A percentile compares a stretch with the other conserved stretches of the same genome.
These are phyloP conservation scores for Clunio marinus DNA, from an alignment of 2,888 invertebrate genomes.

Conservation along the genomic window DNA sequence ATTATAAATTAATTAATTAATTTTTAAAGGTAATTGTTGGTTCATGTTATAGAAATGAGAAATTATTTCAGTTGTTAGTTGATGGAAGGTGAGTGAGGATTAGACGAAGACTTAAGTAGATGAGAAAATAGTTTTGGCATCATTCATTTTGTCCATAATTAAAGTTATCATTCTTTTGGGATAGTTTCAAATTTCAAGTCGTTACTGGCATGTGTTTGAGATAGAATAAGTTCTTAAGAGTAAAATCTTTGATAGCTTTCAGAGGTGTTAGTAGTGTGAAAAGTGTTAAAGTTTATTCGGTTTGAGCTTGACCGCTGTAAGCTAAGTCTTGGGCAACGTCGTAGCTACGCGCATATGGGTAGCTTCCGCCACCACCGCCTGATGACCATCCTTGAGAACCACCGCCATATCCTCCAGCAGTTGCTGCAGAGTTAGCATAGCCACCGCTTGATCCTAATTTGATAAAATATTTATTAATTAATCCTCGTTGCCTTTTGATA, in stretches of 20 bases:
- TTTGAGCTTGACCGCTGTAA: constrained; percentile 61
- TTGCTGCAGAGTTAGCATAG: constrained; percentile 41
- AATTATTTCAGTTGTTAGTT: too few species aligned
- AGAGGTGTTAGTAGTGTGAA: neutral
- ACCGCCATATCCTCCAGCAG: constrained; percentile 43
- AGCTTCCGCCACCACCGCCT: constrained; percentile 47
- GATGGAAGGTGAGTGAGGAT: neutral
- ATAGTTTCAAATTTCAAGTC: neutral
- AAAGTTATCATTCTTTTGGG: neutral
- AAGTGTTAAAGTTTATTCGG: constrained; percentile 26
- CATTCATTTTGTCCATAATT: constrained; percentile 32
- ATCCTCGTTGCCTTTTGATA: too few species aligned
- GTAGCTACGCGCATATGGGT: constrained; percentile 55
- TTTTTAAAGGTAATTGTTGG: too few species aligned
- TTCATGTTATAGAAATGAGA: neutral
- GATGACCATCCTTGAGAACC: constrained; percentile 44
- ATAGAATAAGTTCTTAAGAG: neutral
- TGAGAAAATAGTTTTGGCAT: constrained; percentile 35
- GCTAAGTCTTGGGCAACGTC: constrained; percentile 64
- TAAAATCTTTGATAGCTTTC: constrained; percentile 5
- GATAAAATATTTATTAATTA: too few species aligned
- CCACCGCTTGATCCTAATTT: constrained; percentile 44
- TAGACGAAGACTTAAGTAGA: neutral
- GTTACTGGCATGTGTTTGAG: neutral
- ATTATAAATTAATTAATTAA: neutral